These are phyloP conservation scores for Leucophenga varia DNA, from an alignment of 1,140 invertebrate genomes.

Conservation along the genomic window DNA sequence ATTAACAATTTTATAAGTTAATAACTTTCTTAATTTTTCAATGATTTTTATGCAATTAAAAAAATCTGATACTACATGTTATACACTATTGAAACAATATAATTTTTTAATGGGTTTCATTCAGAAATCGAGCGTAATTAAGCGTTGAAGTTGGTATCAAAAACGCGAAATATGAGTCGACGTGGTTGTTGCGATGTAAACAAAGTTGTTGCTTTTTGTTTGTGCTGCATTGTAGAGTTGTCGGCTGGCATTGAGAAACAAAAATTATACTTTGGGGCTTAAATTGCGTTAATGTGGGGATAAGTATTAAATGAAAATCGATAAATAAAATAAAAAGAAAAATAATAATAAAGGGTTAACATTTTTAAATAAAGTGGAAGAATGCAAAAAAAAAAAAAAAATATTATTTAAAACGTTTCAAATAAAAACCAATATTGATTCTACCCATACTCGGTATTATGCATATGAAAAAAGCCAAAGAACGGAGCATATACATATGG, in stretches of 20 bases:
- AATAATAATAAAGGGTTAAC: too few species aligned
- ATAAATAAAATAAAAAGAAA: too few species aligned
- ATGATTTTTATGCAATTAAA: slow-evolving; percentile 26
- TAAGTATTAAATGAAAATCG: too few species aligned
- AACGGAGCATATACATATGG: too few species aligned
- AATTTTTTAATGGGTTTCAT: slow-evolving; percentile 16
- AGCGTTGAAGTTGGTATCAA: slow-evolving; percentile 29
- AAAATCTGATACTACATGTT: slow-evolving; percentile 39
- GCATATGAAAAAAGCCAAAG: too few species aligned
- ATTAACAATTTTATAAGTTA: slow-evolving; percentile 29
- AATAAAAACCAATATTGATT: too few species aligned
- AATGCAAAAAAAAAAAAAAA: too few species aligned
- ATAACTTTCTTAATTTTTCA: slow-evolving; percentile 20
- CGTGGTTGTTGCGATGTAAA: slow-evolving; percentile 29
- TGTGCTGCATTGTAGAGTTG: slow-evolving; percentile 30
- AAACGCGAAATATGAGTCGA: slow-evolving; percentile 24
- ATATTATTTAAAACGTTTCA: too few species aligned
- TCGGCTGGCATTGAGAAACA: slow-evolving; percentile 23
- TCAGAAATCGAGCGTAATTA: slow-evolving; percentile 14
- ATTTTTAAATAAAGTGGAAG: too few species aligned
- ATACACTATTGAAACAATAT: slow-evolving; percentile 22
- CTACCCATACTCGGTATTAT: too few species aligned
- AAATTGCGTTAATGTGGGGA: too few species aligned
- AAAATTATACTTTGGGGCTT: too few species aligned
- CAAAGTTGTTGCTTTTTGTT: slow-evolving; percentile 36